These are phyloP conservation scores for Tholera decimalis DNA, from an alignment of 2,888 invertebrate genomes.

Conservation along the genomic window DNA sequence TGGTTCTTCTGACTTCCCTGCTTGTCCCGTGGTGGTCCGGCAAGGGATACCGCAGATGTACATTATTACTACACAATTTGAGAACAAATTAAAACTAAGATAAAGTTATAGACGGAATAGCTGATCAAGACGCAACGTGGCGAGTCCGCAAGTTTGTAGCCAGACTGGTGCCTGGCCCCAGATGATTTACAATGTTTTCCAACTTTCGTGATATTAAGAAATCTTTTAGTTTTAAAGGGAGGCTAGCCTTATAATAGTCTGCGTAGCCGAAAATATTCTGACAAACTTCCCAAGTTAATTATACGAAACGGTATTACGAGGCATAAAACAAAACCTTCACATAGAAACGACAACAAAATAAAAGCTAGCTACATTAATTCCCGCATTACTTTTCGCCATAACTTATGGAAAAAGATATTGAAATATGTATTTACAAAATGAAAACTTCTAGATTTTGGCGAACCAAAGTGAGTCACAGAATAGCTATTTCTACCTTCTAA, in stretches of 20 bases:
- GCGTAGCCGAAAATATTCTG: neutral
- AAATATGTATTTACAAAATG: too few species aligned
- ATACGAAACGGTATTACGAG: neutral
- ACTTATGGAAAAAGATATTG: too few species aligned
- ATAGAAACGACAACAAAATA: too few species aligned
- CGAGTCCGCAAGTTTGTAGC: slow-evolving; percentile 23
- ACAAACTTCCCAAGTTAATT: neutral
- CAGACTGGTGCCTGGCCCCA: slow-evolving; percentile 6
- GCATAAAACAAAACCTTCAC: neutral
- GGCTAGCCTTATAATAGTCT: neutral
- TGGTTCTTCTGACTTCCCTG: slow-evolving; percentile 10
- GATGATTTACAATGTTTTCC: slow-evolving; percentile 48
- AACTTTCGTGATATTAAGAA: slow-evolving; percentile 22
- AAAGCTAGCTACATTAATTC: neutral
- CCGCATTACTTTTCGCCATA: neutral
- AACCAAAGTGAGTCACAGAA: too few species aligned
- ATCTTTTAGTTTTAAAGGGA: slow-evolving; percentile 25
- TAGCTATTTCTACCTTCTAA: too few species aligned
- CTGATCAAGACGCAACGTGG: slow-evolving; percentile 37
- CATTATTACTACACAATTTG: slow-evolving; percentile 55
- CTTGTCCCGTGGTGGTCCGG: neutral
- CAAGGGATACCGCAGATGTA: slow-evolving; percentile 53
- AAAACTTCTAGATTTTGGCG: too few species aligned
- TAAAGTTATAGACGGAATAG: slow-evolving; percentile 52
- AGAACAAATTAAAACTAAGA: slow-evolving; percentile 55